phyloP scores from a whole-genome alignment of 2,113 vertebrate genomes.

The Urocynchramus pylzowi region DNA sequence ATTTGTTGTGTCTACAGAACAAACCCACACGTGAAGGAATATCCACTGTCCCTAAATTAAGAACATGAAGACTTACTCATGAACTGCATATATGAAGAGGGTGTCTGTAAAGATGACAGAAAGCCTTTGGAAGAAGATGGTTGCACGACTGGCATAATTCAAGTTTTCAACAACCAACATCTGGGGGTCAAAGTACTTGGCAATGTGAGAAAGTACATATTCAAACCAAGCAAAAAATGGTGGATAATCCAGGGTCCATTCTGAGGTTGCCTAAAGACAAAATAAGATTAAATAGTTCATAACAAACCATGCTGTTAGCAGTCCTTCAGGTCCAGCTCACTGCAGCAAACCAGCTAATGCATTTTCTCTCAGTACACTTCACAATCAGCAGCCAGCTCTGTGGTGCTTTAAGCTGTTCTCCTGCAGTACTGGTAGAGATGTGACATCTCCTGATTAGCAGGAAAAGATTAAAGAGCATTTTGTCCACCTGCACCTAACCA shows the following conservation, averaged over 20 bases:
- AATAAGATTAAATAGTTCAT: background rate
- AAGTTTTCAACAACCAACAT: constrained; percentile 87
- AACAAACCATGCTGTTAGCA: background rate
- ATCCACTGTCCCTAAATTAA: background rate
- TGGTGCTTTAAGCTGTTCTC: background rate
- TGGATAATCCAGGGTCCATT: constrained; percentile 97
- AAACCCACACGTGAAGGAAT: background rate
- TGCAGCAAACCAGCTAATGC: background rate
- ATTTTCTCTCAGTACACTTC: background rate
- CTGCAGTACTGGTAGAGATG: background rate
- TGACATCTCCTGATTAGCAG: background rate
- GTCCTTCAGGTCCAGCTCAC: background rate
- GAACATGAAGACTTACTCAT: constrained; percentile 81
- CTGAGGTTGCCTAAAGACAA: constrained; percentile 81
- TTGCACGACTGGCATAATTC: constrained; percentile 78
- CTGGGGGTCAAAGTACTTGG: constrained; percentile 81
- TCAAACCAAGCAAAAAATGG: constrained; percentile 97
- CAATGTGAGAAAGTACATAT: constrained; percentile 80
- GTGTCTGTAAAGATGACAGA: constrained; percentile 86
- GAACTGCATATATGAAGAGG: constrained; percentile 83
- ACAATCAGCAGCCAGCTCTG: background rate
- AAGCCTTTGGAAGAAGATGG: constrained; percentile 88
- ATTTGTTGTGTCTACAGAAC: background rate
- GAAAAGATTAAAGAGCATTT: background rate
- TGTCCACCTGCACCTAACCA: background rate